These are phyloP conservation scores for Antechinus flavipes DNA, from an alignment of 2,113 vertebrate species.

Conservation along the genomic window DNA sequence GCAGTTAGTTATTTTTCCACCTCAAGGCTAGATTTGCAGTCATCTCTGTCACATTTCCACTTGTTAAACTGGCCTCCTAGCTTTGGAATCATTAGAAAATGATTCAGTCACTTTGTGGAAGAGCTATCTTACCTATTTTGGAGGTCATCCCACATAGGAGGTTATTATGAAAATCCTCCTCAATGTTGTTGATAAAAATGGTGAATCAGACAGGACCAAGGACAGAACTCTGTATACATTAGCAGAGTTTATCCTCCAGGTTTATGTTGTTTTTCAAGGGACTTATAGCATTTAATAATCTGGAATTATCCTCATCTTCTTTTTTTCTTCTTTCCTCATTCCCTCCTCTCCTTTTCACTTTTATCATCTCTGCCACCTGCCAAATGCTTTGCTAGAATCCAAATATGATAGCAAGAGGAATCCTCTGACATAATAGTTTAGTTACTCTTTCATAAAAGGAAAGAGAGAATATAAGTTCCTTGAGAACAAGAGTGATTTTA, in stretches of 20 bases:
- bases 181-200: neutral
- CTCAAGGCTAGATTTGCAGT: neutral
- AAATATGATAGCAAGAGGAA: neutral
- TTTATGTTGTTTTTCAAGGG: neutral
- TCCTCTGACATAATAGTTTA: neutral
- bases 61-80: neutral
- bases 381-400: neutral
- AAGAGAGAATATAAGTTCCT: neutral
- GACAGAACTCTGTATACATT: neutral
- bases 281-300: neutral
- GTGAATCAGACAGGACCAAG: neutral
- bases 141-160: neutral
- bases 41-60: neutral
- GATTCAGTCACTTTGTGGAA: neutral
- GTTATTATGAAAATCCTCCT: neutral
- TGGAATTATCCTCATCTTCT: neutral
- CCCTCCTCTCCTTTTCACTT: neutral
- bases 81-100: neutral
- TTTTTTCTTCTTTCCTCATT: neutral
- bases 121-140: neutral
- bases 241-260: neutral
- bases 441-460: neutral
- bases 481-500: neutral
- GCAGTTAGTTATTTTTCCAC: neutral
- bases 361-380: neutral